Conservation (phyloP, 2,888 invertebrate genomes). For the Tipula helvola region DNA sequence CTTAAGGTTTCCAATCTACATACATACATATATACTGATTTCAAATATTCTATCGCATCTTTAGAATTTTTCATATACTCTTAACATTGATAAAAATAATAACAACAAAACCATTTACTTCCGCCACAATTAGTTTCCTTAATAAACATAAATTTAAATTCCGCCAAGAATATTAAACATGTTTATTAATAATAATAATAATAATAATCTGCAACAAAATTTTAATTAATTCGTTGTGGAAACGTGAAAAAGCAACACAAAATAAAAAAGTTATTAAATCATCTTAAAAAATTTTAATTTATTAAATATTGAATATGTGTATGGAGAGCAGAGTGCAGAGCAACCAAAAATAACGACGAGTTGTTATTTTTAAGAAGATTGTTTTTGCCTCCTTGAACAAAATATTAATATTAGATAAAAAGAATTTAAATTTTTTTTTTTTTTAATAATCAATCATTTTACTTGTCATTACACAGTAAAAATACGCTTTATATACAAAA, state of each 20-base stretch:
- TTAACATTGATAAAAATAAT: not conserved
- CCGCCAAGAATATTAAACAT: not conserved
- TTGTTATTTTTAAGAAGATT: not conserved
- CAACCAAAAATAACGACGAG: not conserved
- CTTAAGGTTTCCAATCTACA: not conserved
- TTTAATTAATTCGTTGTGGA: not conserved
- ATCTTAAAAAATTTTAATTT: not conserved
- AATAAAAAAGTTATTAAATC: not conserved
- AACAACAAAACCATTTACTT: not conserved
- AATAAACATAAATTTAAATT: not conserved
- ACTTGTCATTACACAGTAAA: not conserved
- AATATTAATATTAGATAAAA: not conserved
- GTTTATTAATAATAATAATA: not conserved
- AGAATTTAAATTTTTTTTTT: not conserved
- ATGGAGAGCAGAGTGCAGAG: not conserved
- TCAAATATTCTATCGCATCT: not conserved
- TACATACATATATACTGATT: not conserved
- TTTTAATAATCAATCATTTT: not conserved
- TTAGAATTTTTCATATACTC: not conserved
- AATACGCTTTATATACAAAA: not conserved
- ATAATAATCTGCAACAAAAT: not conserved
- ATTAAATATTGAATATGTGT: not conserved
- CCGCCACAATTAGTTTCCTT: too few relatives aligned
- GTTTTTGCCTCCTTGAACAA: not conserved
- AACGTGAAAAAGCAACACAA: not conserved